phyloP scores from a whole-genome alignment of 2,113 vertebrate genomes.

The Natator depressus region DNA sequence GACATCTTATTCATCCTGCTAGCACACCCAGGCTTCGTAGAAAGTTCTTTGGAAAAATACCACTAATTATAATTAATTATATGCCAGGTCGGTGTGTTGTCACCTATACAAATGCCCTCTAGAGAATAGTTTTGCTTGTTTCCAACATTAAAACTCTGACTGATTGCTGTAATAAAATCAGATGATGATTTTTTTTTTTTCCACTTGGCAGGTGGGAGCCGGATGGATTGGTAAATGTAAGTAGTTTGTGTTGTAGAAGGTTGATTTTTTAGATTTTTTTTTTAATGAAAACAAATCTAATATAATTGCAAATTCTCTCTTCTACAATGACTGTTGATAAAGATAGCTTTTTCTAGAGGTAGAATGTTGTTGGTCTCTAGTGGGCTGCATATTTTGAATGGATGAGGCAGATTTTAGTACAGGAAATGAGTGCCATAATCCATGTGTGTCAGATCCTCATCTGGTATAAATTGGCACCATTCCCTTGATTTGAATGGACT shows the following conservation, averaged over 20 bases:
- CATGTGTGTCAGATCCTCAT: background rate
- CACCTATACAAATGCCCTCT: background rate
- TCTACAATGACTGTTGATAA: background rate
- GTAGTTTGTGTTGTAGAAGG: constrained; percentile 57
- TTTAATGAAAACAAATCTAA: background rate
- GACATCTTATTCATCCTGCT: background rate
- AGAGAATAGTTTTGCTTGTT: background rate
- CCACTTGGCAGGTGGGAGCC: constrained; percentile 86
- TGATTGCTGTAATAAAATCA: background rate
- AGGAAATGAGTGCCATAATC: background rate
- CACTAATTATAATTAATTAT: background rate
- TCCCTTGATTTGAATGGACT: background rate
- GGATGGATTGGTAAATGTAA: constrained; percentile 98
- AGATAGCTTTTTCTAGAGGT: background rate
- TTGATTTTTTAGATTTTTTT: background rate
- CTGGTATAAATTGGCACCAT: background rate
- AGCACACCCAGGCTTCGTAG: background rate
- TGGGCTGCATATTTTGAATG: background rate
- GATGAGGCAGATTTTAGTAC: background rate
- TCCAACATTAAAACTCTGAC: background rate
- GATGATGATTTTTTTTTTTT: background rate
- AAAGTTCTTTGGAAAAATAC: background rate
- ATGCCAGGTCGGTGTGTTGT: background rate
- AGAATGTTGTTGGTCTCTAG: background rate
- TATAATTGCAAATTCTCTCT: background rate